Base-by-base conservation (phyloP, 1,140 invertebrate genomes). In the Drosophila kepulauana region DNA sequence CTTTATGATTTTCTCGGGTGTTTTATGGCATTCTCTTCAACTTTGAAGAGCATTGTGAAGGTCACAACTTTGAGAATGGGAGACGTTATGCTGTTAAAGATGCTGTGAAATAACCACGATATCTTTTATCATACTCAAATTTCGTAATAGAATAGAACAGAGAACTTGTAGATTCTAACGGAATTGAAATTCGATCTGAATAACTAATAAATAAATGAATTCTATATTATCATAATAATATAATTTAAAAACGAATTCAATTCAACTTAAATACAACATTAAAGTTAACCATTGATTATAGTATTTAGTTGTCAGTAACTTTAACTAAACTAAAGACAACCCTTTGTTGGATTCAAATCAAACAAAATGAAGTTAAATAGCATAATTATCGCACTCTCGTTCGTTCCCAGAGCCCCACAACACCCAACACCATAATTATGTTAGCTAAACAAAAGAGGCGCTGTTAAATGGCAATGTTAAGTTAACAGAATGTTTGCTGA, bases 321-420 rank as follows among this genome's bases (percentile, higher is more conserved):
- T 62, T 51, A 70, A 41, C 25, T 38, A 20, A 46, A 15, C 25
- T 69, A 51, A 61, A 30, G 16, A 25, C 33, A 51, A 52, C 33
- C 43, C 69, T 46, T 85, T 73, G 43, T 66, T 59, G 30, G 46
- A 10, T 15, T 70, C 62, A 58, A 68, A 69, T 70, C 79, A 76
- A 51, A 30, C 57, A 76, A 77, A 79, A 63, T 71, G 62, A 58
- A 68, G 33, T 33, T 74, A 76, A 88, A 69, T 66, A 68, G 52
- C 68, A 77, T 88, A 88, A 87, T 88, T 82, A 88, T 64, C 41
- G 35, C 52, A 43, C 52, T 43, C 73, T 38, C 51, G 16, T 57
- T 52, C 45, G 70, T 52, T 59, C 45, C 28, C 54, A 41, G 56
- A 59, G 67, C 41, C n/a, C 2, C 15, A 38, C 7, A 38, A 8